Percentiles rank a stretch among this genome's conserved stretches.
phyloP scores from a whole-genome alignment of 2,888 invertebrate genomes.

The Diploptera punctata region DNA sequence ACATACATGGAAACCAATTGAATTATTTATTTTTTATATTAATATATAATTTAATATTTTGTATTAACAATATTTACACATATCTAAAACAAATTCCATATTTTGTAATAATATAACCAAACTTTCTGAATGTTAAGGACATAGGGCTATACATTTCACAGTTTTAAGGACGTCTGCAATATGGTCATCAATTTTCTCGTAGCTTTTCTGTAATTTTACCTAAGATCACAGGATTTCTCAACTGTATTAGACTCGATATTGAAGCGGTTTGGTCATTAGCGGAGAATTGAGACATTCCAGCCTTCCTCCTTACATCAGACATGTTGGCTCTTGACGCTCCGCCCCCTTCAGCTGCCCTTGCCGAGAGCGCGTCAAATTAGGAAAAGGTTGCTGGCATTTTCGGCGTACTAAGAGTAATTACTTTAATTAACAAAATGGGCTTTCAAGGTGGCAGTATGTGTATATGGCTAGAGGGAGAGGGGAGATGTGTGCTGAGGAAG shows the following conservation, averaged over 20 bases:
- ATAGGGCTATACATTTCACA: too few relatives aligned
- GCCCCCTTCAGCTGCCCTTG: constrained; percentile 46
- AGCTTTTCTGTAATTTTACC: too few relatives aligned
- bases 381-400: constrained; percentile 59
- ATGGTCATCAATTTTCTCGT: too few relatives aligned
- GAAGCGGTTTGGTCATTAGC: constrained; percentile 2
- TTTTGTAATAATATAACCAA: too few relatives aligned
- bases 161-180: too few relatives aligned
- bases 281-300: constrained; percentile 18
- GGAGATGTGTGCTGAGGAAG: constrained; percentile 20
- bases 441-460: constrained; percentile 40
- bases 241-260: neutral
- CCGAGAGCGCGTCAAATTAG: constrained; percentile 56
- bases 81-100: too few relatives aligned
- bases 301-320: neutral
- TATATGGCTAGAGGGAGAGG: constrained; percentile 25
- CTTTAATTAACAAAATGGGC: constrained; percentile 61
- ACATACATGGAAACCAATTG: too few relatives aligned
- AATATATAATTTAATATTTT: too few relatives aligned
- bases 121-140: too few relatives aligned
- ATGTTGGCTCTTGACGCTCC: constrained; percentile 26
- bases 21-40: too few relatives aligned
- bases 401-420: constrained; percentile 60
- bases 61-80: too few relatives aligned
- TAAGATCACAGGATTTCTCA: too few relatives aligned